These are phyloP conservation scores for Sorex fumeus DNA, from an alignment of 2,113 vertebrate genomes.

Conservation along the genomic window DNA sequence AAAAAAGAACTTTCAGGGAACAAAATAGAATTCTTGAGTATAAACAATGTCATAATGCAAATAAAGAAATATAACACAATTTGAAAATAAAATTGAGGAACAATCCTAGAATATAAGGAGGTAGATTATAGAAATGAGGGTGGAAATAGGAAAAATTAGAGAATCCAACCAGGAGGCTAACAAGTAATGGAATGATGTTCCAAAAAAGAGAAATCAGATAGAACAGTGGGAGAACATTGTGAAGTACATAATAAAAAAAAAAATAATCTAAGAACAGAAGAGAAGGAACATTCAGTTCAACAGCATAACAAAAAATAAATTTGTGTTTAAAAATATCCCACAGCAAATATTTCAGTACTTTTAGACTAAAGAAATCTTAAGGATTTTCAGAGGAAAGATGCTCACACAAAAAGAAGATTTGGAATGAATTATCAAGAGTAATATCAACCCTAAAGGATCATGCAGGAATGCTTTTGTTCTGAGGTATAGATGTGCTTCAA, in stretches of 20 bases:
- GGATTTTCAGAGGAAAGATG: slow-evolving; percentile 34
- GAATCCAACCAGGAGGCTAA: not conserved
- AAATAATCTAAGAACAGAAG: not conserved
- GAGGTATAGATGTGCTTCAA: not conserved
- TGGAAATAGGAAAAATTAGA: not conserved
- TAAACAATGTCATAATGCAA: not conserved
- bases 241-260: not conserved
- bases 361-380: slow-evolving; percentile 17
- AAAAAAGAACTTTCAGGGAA: slow-evolving; percentile 36
- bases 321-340: slow-evolving; percentile 34
- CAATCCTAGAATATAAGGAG: not conserved
- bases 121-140: not conserved
- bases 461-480: not conserved
- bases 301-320: slow-evolving; percentile 34
- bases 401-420: not conserved
- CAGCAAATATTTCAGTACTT: slow-evolving; percentile 22
- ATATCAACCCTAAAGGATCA: not conserved
- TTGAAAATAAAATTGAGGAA: slow-evolving; percentile 10
- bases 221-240: not conserved
- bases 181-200: not conserved
- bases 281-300: slow-evolving; percentile 21
- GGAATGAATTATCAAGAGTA: not conserved
- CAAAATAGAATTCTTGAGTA: not conserved
- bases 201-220: not conserved
- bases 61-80: not conserved